phyloP scores from a whole-genome alignment of 2,113 vertebrate genomes.

The Elanoides forficatus region DNA sequence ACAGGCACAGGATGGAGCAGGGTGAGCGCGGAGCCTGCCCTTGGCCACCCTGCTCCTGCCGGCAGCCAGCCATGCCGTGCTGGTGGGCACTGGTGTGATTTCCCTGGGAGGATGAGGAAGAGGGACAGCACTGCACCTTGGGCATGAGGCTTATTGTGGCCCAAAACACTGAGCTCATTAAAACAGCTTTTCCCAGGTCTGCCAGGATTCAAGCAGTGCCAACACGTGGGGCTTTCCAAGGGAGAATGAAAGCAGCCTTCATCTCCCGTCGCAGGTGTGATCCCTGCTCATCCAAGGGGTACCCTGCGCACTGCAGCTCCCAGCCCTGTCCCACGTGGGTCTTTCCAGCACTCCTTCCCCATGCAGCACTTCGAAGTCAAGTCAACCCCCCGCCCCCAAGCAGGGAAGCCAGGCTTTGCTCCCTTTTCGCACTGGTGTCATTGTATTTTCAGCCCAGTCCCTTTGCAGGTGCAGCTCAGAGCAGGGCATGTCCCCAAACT shows the following conservation, averaged over 20 bases:
- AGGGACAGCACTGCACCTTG: background rate
- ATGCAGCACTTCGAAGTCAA: background rate
- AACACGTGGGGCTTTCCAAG: rapidly evolving
- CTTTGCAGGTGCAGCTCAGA: background rate
- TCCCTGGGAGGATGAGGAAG: background rate
- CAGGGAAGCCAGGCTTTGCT: background rate
- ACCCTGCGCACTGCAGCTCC: background rate
- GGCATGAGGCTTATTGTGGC: background rate
- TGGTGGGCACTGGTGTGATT: background rate
- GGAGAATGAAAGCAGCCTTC: background rate
- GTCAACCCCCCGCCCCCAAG: too few relatives aligned
- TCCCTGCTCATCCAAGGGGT: background rate
- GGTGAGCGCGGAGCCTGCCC: background rate
- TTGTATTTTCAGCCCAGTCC: background rate
- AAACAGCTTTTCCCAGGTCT: background rate
- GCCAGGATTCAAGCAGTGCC: background rate
- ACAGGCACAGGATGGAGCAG: conserved; percentile 40
- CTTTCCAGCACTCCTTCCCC: background rate
- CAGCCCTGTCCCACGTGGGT: rapidly evolving
- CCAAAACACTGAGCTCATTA: background rate
- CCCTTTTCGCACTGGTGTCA: background rate
- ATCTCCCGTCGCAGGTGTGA: rapidly evolving
- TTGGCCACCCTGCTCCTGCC: conserved; percentile 3
- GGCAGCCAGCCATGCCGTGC: background rate
- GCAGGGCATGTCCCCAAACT: background rate